A percentile compares a stretch with the other conserved stretches of the same genome.
Conservation (phyloP, 2,888 invertebrate species). For the Drosophila neotestacea region DNA sequence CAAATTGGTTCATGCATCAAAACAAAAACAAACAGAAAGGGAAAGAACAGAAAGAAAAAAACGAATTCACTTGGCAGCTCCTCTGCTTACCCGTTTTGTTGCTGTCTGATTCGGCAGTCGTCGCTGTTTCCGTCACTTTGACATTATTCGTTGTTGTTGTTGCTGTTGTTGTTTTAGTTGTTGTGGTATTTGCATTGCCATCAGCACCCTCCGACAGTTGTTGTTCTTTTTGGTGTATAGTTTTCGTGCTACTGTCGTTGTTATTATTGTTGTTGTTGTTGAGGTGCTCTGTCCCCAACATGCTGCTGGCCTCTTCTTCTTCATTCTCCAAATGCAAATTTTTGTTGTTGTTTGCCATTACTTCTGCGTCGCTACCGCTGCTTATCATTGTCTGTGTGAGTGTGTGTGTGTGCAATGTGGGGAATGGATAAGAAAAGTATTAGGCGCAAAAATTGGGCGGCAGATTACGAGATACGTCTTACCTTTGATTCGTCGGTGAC, state of each 20-base stretch:
- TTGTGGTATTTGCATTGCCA: slow-evolving; percentile 63
- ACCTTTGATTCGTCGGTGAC: slow-evolving; percentile 35
- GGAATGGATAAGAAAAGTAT: slow-evolving; percentile 46
- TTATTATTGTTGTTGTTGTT: slow-evolving; percentile 34
- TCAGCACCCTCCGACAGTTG: slow-evolving; percentile 41
- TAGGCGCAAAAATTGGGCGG: slow-evolving; percentile 51
- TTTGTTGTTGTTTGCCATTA: slow-evolving; percentile 36
- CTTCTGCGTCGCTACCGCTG: slow-evolving; percentile 39
- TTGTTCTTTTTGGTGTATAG: slow-evolving; percentile 42
- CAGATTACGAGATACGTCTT: slow-evolving; percentile 40
- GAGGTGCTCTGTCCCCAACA: slow-evolving; percentile 40
- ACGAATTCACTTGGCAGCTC: slow-evolving; percentile 53
- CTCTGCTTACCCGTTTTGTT: slow-evolving; percentile 55
- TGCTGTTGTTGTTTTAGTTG: slow-evolving; percentile 31
- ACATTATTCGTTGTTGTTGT: slow-evolving; percentile 50
- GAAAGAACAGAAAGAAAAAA: slow-evolving; percentile 15
- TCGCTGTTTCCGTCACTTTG: slow-evolving; percentile 51
- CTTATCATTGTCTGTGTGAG: slow-evolving; percentile 35
- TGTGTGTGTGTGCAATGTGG: not conserved
- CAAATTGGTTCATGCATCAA: slow-evolving; percentile 28
- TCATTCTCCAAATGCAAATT: slow-evolving; percentile 45
- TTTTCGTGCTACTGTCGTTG: slow-evolving; percentile 37
- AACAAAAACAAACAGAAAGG: slow-evolving; percentile 25
- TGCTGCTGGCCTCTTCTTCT: slow-evolving; percentile 30
- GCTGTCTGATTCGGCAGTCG: slow-evolving; percentile 46